Evolutionary conservation across 2,888 invertebrate genomes (phyloP).

Genomic region (Proisotoma minuta): DNA sequence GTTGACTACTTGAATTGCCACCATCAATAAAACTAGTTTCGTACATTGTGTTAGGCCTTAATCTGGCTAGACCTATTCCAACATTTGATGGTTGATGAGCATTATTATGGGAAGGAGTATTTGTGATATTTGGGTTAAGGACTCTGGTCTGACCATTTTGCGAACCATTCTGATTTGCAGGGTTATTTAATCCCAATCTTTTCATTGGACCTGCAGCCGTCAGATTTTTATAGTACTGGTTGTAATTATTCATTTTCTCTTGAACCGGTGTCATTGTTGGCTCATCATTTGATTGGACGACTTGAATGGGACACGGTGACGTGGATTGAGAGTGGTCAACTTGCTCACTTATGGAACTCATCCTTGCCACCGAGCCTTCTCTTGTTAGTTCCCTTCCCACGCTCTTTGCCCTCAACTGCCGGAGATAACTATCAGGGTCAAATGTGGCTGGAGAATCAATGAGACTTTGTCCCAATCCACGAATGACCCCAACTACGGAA

Average conservation of each 20-base stretch:
- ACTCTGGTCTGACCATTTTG: too few relatives aligned
- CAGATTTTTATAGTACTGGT: conserved; percentile 40
- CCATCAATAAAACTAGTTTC: conserved; percentile 21
- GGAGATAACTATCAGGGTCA: conserved; percentile 15
- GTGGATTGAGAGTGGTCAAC: background rate
- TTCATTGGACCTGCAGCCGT: conserved; percentile 26
- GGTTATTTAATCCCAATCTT: conserved; percentile 20
- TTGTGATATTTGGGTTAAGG: background rate
- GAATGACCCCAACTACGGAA: conserved; percentile 14
- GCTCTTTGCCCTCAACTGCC: conserved; percentile 19
- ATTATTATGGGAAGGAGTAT: background rate
- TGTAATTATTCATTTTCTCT: conserved; percentile 46
- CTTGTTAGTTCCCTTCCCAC: conserved; percentile 3
- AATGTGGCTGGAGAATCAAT: conserved; percentile 16
- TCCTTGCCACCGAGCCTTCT: conserved; percentile 16
- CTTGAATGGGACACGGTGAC: background rate
- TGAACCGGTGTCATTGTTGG: conserved; percentile 21
- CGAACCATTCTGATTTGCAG: background rate
- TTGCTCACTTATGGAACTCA: conserved; percentile 7
- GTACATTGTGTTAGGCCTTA: conserved; percentile 27
- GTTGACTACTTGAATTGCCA: too few relatives aligned
- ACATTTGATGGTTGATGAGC: too few relatives aligned
- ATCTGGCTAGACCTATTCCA: conserved; percentile 5
- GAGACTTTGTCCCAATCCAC: conserved; percentile 16
- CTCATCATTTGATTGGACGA: background rate